Evolutionary conservation across 2,113 vertebrate species (phyloP).

Genomic region (Phrynosoma blainvillii): DNA sequence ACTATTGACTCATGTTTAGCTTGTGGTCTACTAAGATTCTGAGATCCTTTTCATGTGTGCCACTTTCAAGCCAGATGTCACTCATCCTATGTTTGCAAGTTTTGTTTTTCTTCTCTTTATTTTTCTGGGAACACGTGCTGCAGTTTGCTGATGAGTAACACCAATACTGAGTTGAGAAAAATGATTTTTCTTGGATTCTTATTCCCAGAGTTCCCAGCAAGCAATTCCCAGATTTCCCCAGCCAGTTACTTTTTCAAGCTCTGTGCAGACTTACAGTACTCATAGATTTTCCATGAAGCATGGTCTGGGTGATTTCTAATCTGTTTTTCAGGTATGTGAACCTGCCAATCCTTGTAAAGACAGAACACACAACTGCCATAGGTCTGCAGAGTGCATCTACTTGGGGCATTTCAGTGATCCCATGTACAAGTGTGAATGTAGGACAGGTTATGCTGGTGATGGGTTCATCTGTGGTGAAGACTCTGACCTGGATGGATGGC

Average conservation of each 20-base stretch:
- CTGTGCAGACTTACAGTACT: background rate
- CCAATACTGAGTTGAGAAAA: too few relatives aligned
- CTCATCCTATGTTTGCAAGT: too few relatives aligned
- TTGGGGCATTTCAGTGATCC: constrained; percentile 95
- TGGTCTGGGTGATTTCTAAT: background rate
- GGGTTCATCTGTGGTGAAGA: constrained; percentile 96
- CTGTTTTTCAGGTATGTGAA: constrained; percentile 86
- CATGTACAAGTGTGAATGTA: constrained; percentile 96
- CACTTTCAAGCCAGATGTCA: too few relatives aligned
- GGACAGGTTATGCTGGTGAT: constrained; percentile 94
- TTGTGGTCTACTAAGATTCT: too few relatives aligned
- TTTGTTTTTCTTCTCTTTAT: background rate
- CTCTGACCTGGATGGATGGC: constrained; percentile 97
- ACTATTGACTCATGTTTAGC: too few relatives aligned
- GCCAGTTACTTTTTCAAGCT: too few relatives aligned
- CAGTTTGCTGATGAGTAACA: background rate
- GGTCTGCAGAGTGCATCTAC: constrained; percentile 90
- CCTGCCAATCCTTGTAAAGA: constrained; percentile 96
- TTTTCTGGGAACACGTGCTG: background rate
- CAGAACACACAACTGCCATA: constrained; percentile 93
- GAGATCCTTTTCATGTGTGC: too few relatives aligned
- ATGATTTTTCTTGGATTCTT: too few relatives aligned
- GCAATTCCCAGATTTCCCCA: too few relatives aligned
- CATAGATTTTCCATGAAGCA: too few relatives aligned
- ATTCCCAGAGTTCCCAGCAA: too few relatives aligned